phyloP scores from a whole-genome alignment of 2,113 vertebrate species.

The Coryphaenoides rupestris region DNA sequence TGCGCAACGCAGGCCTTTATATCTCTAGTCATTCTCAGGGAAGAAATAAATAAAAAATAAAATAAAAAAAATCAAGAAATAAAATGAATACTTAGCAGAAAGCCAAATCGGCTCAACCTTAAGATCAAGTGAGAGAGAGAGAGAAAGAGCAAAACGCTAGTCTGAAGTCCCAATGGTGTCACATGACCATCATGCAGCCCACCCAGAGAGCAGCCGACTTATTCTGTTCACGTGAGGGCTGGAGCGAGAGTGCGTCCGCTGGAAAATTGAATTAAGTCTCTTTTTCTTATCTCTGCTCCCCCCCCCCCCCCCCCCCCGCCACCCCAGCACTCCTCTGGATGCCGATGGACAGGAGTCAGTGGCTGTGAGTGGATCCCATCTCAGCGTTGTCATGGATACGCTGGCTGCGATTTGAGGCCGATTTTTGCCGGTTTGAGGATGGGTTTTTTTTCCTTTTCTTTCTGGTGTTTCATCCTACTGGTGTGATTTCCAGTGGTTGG shows the following conservation, averaged over 20 bases:
- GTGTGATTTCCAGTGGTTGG: too few species aligned
- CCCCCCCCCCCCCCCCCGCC: too few species aligned
- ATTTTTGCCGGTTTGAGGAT: too few species aligned
- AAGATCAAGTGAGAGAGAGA: background rate
- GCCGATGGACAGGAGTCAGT: slow-evolving; percentile 61
- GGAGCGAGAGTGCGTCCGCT: slow-evolving; percentile 45
- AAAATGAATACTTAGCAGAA: slow-evolving; percentile 18
- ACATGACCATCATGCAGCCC: slow-evolving; percentile 18
- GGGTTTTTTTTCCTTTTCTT: too few species aligned
- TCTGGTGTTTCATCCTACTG: too few species aligned
- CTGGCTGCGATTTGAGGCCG: slow-evolving; percentile 53
- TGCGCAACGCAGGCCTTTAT: background rate
- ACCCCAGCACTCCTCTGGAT: slow-evolving; percentile 46
- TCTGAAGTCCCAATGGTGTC: background rate
- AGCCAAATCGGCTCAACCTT: slow-evolving; percentile 4
- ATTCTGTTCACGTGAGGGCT: slow-evolving; percentile 57
- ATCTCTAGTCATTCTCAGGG: slow-evolving; percentile 9
- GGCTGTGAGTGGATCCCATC: slow-evolving; percentile 57
- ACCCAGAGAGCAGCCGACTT: slow-evolving; percentile 44
- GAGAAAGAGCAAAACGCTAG: slow-evolving; percentile 19
- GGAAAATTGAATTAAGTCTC: slow-evolving; percentile 62
- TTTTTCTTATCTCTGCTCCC: slow-evolving; percentile 59
- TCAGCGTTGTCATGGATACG: slow-evolving; percentile 70
- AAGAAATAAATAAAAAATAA: slow-evolving; percentile 1
- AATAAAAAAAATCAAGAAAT: too few species aligned